These are phyloP conservation scores for Perca fluviatilis DNA, from an alignment of 2,113 vertebrate species.

Conservation along the genomic window DNA sequence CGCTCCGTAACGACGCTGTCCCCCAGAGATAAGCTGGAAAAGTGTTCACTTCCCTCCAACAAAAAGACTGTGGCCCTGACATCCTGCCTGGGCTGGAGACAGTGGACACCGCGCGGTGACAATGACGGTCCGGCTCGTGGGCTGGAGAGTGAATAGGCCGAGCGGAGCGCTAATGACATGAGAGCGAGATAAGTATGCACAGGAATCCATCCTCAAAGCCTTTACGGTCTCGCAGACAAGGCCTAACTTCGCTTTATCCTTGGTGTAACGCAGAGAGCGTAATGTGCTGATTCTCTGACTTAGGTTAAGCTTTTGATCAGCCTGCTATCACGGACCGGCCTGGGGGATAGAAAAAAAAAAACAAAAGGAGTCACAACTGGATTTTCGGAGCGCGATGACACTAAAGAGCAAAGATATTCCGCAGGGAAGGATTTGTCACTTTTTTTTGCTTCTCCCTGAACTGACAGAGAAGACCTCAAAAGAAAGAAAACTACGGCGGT, in stretches of 20 bases:
- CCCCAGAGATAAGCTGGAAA: constrained; percentile 65
- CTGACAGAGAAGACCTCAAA: constrained; percentile 51
- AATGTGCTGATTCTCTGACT: constrained; percentile 66
- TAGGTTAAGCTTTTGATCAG: constrained; percentile 73
- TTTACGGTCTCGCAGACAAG: constrained; percentile 56
- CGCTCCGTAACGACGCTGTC: constrained; percentile 61
- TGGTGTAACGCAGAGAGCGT: constrained; percentile 35
- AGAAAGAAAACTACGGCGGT: constrained; percentile 43
- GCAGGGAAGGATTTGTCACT: constrained; percentile 67
- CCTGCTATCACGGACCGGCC: constrained; percentile 67
- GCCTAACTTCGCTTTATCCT: constrained; percentile 65
- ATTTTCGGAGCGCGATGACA: constrained; percentile 56
- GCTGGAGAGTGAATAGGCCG: constrained; percentile 41
- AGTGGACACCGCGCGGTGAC: constrained; percentile 27
- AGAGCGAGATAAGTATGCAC: constrained; percentile 54
- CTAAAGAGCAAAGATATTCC: constrained; percentile 61
- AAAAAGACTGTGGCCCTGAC: constrained; percentile 26
- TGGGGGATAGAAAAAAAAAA: constrained; percentile 39
- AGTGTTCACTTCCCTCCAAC: constrained; percentile 31
- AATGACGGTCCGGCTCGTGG: constrained; percentile 43
- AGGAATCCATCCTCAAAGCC: constrained; percentile 64
- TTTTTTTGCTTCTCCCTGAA: constrained; percentile 32
- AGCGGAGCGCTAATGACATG: constrained; percentile 59
- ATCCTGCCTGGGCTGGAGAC: constrained; percentile 27
- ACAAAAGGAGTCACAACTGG: constrained; percentile 61